Evolutionary conservation across 2,888 invertebrate species (phyloP).

Genomic region (Margaritifera margaritifera): DNA sequence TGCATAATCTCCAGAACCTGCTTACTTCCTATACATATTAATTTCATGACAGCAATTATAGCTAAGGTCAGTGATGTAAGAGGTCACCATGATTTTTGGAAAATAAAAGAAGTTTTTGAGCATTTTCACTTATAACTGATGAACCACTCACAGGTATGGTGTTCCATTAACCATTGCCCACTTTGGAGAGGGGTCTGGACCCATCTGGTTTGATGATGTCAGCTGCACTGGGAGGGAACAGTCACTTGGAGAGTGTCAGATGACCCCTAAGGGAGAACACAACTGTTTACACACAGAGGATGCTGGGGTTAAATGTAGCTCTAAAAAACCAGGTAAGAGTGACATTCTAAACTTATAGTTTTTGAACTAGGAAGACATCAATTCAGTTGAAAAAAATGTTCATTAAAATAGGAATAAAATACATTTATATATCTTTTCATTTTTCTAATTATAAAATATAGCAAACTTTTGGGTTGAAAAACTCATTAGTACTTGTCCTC

Average conservation of each 20-base stretch:
- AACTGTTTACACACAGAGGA: constrained; percentile 15
- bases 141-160: constrained; percentile 24
- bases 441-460: too few species aligned
- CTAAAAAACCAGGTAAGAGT: too few species aligned
- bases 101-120: neutral
- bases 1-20: too few species aligned
- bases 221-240: constrained; percentile 44
- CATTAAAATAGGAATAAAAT: too few species aligned
- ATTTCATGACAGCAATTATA: neutral
- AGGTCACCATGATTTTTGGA: neutral
- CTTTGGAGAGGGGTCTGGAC: constrained; percentile 31
- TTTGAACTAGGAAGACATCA: too few species aligned
- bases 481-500: neutral
- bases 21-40: too few species aligned
- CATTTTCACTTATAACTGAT: neutral
- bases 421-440: too few species aligned
- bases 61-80: neutral
- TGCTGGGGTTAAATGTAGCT: constrained; percentile 10
- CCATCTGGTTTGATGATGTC: constrained; percentile 44
- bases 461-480: neutral
- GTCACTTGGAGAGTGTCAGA: constrained; percentile 32
- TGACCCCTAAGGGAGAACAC: constrained; percentile 16
- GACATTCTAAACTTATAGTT: too few species aligned
- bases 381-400: too few species aligned
- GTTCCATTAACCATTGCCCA: constrained; percentile 20